Evolutionary conservation across 35 echinoderm and acorn worm genomes (phyloP).

Genomic region (Eucidaris tribuloides): DNA sequence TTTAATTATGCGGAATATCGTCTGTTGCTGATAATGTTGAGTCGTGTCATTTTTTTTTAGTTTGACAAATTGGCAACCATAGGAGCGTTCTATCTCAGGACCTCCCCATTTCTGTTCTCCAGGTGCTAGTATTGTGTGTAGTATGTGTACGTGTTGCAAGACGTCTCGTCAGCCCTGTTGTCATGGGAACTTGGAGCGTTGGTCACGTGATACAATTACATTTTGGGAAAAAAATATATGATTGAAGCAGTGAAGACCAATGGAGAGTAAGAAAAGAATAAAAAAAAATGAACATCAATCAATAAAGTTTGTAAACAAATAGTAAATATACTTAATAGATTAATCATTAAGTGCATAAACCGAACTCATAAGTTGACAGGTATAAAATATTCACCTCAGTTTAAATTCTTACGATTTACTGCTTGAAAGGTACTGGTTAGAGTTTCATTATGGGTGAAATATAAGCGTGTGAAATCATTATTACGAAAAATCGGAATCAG

Average conservation of each 20-base stretch:
- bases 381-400: not conserved
- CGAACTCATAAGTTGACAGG: not conserved
- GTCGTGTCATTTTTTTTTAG: too few species aligned
- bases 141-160: not conserved
- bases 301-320: not conserved
- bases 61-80: too few species aligned
- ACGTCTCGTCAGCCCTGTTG: constrained; percentile 4
- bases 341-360: not conserved
- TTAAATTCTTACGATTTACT: not conserved
- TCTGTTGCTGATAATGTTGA: too few species aligned
- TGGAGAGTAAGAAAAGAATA: not conserved
- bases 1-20: too few species aligned
- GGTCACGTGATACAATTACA: not conserved
- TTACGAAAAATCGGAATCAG: too few species aligned
- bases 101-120: too few species aligned
- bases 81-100: too few species aligned
- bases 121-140: too few species aligned
- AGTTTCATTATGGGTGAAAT: too few species aligned
- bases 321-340: not conserved
- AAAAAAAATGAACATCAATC: not conserved
- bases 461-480: too few species aligned
- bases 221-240: not conserved
- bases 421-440: not conserved
- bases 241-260: not conserved
- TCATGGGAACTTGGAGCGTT: constrained; percentile 14